Percentiles rank a stretch among this genome's conserved stretches.
phyloP scores from a whole-genome alignment of 2,888 invertebrate species.

The Gortyna flavago region DNA sequence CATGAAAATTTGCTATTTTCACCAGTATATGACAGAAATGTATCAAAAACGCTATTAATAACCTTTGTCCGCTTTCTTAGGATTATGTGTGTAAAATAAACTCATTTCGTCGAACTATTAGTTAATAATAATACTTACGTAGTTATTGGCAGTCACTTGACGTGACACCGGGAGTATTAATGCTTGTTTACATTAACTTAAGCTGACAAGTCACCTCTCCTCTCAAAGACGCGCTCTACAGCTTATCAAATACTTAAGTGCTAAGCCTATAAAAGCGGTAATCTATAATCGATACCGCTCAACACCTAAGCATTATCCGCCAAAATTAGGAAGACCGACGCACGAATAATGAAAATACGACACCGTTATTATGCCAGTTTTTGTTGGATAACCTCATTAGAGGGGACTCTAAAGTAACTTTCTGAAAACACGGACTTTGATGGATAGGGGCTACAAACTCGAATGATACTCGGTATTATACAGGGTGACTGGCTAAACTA shows the following conservation, averaged over 20 bases:
- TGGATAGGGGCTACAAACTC: slow-evolving; percentile 71
- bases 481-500: slow-evolving; percentile 33
- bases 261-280: slow-evolving; percentile 63
- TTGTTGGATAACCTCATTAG: slow-evolving; percentile 69
- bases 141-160: not conserved
- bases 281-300: slow-evolving; percentile 71
- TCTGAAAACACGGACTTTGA: slow-evolving; percentile 73
- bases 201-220: slow-evolving; percentile 1
- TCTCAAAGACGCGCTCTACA: slow-evolving; percentile 38
- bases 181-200: not conserved
- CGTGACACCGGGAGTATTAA: not conserved
- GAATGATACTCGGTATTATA: slow-evolving; percentile 68
- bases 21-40: no score
- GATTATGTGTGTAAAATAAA: no score
- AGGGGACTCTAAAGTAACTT: slow-evolving; percentile 68
- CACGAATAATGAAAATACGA: slow-evolving; percentile 68
- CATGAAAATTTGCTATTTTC: no score
- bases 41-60: no score
- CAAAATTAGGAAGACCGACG: slow-evolving; percentile 61
- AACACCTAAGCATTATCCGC: slow-evolving; percentile 65
- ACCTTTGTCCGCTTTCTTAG: no score
- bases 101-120: not conserved
- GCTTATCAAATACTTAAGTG: slow-evolving; percentile 36
- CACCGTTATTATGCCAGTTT: slow-evolving; percentile 65
- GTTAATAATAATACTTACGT: not conserved